These are phyloP conservation scores for Porites lobata DNA, from an alignment of 92 coral and sea anemone species.

Conservation along the genomic window DNA sequence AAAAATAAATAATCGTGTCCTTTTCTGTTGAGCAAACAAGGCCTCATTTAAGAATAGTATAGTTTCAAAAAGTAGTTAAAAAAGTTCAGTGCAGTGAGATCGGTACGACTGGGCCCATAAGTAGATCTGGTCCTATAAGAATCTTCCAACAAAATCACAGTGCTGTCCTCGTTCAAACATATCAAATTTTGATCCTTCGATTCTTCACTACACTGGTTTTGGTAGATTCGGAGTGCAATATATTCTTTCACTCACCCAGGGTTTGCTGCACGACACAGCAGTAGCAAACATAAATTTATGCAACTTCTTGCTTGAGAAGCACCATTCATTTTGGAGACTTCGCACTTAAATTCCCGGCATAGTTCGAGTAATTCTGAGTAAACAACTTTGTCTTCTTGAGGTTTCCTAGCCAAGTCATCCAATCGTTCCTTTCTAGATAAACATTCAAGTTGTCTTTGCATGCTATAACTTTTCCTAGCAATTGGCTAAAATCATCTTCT, in stretches of 20 bases:
- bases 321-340: not conserved
- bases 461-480: not conserved
- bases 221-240: not conserved
- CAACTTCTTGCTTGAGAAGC: not conserved
- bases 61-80: not conserved
- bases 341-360: slow-evolving; percentile 8
- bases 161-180: not conserved
- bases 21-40: no score
- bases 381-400: not conserved
- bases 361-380: slow-evolving; percentile 2
- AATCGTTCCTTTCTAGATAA: not conserved
- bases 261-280: not conserved
- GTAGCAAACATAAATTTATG: slow-evolving; percentile 1
- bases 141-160: not conserved
- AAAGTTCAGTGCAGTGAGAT: not conserved
- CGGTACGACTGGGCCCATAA: not conserved
- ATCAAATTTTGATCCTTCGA: not conserved
- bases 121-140: not conserved
- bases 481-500: not conserved
- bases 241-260: slow-evolving; percentile 1
- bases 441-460: slow-evolving; percentile 8
- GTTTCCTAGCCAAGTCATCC: not conserved
- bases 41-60: no score
- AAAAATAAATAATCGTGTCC: no score
- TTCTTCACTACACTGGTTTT: not conserved